A percentile compares a stretch with the other conserved stretches of the same genome.
Conservation (phyloP, 2,797 vertebrate species). For the Cetoscarus ocellatus region DNA sequence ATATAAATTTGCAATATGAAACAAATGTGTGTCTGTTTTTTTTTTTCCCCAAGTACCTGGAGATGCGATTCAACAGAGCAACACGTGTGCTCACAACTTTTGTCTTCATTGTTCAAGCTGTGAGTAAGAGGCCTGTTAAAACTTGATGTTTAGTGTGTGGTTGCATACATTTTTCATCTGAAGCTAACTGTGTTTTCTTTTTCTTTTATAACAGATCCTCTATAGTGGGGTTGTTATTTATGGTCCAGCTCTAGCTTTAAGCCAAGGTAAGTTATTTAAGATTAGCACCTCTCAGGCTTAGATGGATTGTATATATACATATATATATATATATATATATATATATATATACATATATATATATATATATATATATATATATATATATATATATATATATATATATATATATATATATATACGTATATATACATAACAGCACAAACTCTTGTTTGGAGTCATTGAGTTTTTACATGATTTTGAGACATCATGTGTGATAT, state of each 20-base stretch:
- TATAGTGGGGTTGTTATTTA: conserved; percentile 7
- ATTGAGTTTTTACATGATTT: too few relatives aligned
- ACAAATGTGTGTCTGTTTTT: not conserved
- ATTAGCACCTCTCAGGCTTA: too few relatives aligned
- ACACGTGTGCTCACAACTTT: not conserved
- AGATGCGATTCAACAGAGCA: conserved; percentile 22
- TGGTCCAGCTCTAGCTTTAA: conserved; percentile 9
- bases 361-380: too few relatives aligned
- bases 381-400: too few relatives aligned
- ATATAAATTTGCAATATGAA: too few relatives aligned
- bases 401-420: too few relatives aligned
- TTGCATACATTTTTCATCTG: not conserved
- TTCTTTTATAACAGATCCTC: not conserved
- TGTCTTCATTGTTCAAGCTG: conserved; percentile 6
- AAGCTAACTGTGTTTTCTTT: not conserved
- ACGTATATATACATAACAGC: too few relatives aligned
- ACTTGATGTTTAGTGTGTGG: not conserved
- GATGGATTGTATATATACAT: too few relatives aligned
- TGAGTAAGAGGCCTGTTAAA: not conserved
- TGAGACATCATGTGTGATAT: too few relatives aligned
- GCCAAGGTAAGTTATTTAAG: conserved; percentile 3
- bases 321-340: too few relatives aligned
- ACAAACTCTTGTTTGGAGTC: too few relatives aligned
- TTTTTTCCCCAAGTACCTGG: conserved; percentile 10
- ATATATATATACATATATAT: too few relatives aligned